Evolutionary conservation across 2,888 invertebrate genomes (phyloP).

Genomic region (Alsophila aescularia): DNA sequence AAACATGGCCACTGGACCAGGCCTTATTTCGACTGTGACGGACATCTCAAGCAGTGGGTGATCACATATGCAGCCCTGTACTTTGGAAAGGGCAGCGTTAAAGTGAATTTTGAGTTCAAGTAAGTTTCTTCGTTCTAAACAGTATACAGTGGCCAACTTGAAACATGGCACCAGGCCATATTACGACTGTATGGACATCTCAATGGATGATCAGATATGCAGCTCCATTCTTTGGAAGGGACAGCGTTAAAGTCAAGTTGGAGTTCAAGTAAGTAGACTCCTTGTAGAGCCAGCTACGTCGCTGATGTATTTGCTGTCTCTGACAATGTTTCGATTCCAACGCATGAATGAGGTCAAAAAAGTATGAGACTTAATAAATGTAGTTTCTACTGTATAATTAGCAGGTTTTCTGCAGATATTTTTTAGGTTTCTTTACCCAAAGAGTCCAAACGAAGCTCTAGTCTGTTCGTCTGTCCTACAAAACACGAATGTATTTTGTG

Average conservation of each 20-base stretch:
- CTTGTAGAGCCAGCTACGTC: no score
- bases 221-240: conserved; percentile 98
- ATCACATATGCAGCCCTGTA: conserved; percentile 98
- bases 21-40: conserved; percentile 96
- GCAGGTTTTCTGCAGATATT: no score
- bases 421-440: no score
- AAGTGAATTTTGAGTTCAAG: conserved; percentile 96
- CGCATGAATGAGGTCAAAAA: no score
- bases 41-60: conserved; percentile 96
- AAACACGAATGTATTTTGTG: no score
- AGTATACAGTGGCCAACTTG: no score
- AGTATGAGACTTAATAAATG: no score
- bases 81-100: conserved; percentile 97
- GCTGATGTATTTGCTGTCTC: no score
- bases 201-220: conserved; percentile 98
- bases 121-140: conserved; percentile 84
- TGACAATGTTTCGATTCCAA: no score
- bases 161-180: conserved; percentile 95
- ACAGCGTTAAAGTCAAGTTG: conserved; percentile 93
- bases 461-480: no score
- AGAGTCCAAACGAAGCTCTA: no score
- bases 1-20: conserved; percentile 96
- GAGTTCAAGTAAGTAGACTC: conserved; percentile 98
- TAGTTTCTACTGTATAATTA: no score
- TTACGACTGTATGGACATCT: conserved; percentile 96